These are phyloP conservation scores for Glaucidium brasilianum DNA, from an alignment of 2,113 vertebrate genomes.

Conservation along the genomic window DNA sequence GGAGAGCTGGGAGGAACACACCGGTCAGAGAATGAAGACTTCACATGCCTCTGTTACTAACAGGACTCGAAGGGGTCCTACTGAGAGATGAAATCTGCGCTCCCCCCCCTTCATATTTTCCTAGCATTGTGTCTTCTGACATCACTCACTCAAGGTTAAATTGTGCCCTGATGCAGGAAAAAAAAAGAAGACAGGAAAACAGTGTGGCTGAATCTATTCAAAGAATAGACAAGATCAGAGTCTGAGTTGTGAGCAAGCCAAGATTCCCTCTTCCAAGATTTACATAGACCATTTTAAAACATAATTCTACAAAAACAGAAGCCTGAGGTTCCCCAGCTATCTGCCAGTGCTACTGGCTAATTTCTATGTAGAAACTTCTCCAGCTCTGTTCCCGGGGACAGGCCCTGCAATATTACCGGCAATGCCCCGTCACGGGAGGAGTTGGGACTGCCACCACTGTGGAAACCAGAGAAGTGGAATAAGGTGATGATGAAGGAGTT, in stretches of 20 bases:
- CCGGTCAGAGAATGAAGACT: accelerated
- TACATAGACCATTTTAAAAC: neutral
- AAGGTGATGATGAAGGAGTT: neutral
- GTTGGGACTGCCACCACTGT: accelerated
- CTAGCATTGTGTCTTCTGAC: neutral
- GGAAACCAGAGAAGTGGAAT: neutral
- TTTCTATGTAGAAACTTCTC: neutral
- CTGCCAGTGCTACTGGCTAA: neutral
- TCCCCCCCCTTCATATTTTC: neutral
- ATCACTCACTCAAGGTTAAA: neutral
- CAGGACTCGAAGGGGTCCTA: no score
- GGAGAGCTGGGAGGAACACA: neutral
- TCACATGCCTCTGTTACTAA: no score
- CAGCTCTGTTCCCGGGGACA: neutral
- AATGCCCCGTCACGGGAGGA: accelerated
- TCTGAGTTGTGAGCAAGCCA: neutral
- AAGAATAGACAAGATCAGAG: neutral
- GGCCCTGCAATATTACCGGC: accelerated
- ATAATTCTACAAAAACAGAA: neutral
- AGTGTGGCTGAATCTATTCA: neutral
- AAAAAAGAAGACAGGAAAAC: neutral
- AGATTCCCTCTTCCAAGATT: neutral
- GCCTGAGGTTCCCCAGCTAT: neutral
- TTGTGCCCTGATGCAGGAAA: accelerated
- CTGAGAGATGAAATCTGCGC: neutral